Percentiles rank a stretch among this genome's conserved stretches.
phyloP scores from a whole-genome alignment of 2,888 invertebrate species.

The Ceramica pisi region DNA sequence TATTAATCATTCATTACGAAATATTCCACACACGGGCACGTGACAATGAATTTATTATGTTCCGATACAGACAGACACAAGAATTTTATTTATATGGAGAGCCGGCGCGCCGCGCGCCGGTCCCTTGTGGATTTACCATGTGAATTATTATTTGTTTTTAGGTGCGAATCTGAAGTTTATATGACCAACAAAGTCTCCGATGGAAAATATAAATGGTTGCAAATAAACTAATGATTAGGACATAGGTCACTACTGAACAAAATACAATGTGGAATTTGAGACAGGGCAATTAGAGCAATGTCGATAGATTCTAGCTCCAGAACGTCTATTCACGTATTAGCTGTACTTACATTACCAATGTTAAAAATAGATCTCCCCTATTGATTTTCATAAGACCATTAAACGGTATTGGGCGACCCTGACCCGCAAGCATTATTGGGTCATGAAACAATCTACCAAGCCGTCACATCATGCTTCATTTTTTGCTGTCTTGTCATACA shows the following conservation, averaged over 20 bases:
- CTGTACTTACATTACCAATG: neutral
- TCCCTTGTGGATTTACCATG: conserved; percentile 63
- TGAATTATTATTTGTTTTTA: conserved; percentile 31
- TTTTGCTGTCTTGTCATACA: conserved; percentile 5
- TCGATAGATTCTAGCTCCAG: neutral
- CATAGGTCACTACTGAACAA: neutral
- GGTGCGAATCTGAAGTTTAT: neutral
- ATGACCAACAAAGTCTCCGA: neutral
- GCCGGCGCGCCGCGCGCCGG: conserved; percentile 41
- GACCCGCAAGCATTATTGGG: conserved; percentile 51
- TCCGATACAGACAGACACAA: conserved; percentile 67
- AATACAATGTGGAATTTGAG: no score
- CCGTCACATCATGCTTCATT: conserved; percentile 13
- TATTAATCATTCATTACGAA: conserved; percentile 73
- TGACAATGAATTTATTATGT: conserved; percentile 78
- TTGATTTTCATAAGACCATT: conserved; percentile 49
- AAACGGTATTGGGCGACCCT: conserved; percentile 35
- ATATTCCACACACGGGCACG: conserved; percentile 67
- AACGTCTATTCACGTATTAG: conserved; percentile 7
- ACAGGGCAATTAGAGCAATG: neutral
- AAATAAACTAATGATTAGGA: neutral
- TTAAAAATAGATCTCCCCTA: conserved; percentile 24
- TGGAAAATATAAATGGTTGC: neutral
- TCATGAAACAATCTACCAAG: conserved; percentile 30
- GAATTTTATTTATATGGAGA: conserved; percentile 79